Conservation (phyloP, 2,797 vertebrate genomes). For the Anguilla megastoma region DNA sequence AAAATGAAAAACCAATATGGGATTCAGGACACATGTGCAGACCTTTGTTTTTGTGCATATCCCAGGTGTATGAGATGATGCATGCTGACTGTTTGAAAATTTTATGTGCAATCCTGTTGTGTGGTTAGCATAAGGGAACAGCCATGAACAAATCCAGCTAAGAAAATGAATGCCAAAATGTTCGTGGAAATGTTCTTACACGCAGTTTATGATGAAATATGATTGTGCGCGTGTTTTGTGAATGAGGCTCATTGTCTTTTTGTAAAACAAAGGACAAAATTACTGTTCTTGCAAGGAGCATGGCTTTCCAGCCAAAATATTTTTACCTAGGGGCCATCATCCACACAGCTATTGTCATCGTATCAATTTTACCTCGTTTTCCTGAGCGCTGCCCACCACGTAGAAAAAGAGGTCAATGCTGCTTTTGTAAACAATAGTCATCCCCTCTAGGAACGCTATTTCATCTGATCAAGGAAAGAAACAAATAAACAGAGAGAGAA, state of each 20-base stretch:
- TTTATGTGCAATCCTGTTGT: too few species aligned
- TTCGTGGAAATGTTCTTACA: too few species aligned
- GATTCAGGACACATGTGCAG: too few species aligned
- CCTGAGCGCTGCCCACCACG: constrained; percentile 83
- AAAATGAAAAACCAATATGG: too few species aligned
- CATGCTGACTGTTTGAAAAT: too few species aligned
- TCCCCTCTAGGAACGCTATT: constrained; percentile 82
- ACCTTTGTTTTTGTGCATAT: too few species aligned
- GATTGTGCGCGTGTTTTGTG: too few species aligned
- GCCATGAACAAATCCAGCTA: too few species aligned
- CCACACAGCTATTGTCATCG: not conserved
- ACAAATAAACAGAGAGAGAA: constrained; percentile 20
- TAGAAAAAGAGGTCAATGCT: constrained; percentile 89
- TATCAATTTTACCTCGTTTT: constrained; percentile 80
- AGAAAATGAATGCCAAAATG: too few species aligned
- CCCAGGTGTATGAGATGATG: too few species aligned
- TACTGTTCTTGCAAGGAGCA: not conserved
- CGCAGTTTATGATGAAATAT: too few species aligned
- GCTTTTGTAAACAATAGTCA: constrained; percentile 88
- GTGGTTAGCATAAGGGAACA: too few species aligned
- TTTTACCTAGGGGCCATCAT: not conserved
- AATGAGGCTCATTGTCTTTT: not conserved
- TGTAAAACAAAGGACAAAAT: not conserved
- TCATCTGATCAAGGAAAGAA: constrained; percentile 71
- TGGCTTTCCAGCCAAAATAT: not conserved